Percentiles rank a stretch among this genome's conserved stretches.
These are phyloP conservation scores for Aphrocallistes beatrix DNA, from an alignment of 37 sponge, comb jelly and placozoan genomes.

Conservation along the genomic window DNA sequence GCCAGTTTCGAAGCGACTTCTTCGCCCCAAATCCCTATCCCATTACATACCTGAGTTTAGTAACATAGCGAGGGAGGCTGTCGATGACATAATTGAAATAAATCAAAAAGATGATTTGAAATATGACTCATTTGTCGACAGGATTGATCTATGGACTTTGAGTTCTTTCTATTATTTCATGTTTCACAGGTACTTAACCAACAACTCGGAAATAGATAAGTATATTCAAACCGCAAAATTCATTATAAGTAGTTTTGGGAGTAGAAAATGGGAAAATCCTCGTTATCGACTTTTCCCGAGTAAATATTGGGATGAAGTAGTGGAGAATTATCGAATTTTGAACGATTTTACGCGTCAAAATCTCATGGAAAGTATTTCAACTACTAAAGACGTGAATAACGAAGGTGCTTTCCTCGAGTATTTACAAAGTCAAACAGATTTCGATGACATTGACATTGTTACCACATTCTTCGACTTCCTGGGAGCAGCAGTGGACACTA, in stretches of 20 bases:
- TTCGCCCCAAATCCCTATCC: neutral
- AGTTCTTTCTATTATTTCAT: neutral
- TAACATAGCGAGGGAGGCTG: neutral
- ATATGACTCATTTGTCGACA: neutral
- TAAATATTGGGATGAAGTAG: too few species aligned
- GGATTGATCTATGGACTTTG: neutral
- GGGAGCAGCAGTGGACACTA: neutral
- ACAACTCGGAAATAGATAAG: too few species aligned
- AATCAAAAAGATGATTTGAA: neutral
- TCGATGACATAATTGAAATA: neutral
- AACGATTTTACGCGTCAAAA: neutral
- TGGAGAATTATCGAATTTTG: too few species aligned
- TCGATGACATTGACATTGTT: neutral
- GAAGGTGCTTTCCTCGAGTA: neutral
- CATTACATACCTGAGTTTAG: neutral
- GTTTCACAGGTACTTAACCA: neutral
- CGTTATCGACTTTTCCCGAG: too few species aligned
- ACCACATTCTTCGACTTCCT: neutral
- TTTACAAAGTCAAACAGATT: neutral
- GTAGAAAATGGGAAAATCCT: too few species aligned
- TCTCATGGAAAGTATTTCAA: too few species aligned
- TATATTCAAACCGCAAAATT: too few species aligned
- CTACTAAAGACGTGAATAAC: too few species aligned
- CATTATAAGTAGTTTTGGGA: too few species aligned
- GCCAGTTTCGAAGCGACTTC: neutral